A percentile compares a stretch with the other conserved stretches of the same genome.
phyloP scores from a whole-genome alignment of 2,888 invertebrate genomes.

The Trachelus iudaicus region DNA sequence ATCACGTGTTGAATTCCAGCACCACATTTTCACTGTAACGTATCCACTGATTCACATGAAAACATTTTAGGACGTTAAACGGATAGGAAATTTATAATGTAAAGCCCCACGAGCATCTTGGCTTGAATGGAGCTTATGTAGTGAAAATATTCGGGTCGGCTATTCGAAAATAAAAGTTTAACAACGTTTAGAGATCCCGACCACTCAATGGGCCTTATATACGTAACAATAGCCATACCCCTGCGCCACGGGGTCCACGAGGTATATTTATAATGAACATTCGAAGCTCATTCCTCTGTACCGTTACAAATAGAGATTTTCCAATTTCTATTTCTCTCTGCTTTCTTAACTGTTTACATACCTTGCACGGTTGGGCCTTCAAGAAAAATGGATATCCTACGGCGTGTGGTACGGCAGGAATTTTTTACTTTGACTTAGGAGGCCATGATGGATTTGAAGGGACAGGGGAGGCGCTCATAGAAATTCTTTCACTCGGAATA shows the following conservation, averaged over 20 bases:
- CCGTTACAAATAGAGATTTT: conserved; percentile 31
- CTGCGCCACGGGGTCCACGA: conserved; percentile 13
- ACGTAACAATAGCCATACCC: conserved; percentile 25
- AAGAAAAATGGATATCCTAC: neutral
- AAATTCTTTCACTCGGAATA: neutral
- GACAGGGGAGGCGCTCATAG: neutral
- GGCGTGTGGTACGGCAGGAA: neutral
- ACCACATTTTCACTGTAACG: too few relatives aligned
- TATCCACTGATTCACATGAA: too few relatives aligned
- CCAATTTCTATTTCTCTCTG: conserved; percentile 8
- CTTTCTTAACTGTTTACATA: too few relatives aligned
- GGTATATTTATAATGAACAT: conserved; percentile 14
- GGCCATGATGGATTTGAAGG: too few relatives aligned
- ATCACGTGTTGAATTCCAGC: too few relatives aligned
- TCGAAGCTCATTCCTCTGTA: conserved; percentile 3
- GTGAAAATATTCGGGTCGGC: conserved; percentile 36
- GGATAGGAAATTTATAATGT: too few relatives aligned
- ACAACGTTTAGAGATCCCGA: conserved; percentile 39
- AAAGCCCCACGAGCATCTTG: too few relatives aligned
- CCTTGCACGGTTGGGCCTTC: too few relatives aligned
- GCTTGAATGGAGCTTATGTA: conserved; percentile 25
- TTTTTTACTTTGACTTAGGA: neutral
- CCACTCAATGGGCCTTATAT: conserved; percentile 29
- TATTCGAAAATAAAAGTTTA: conserved; percentile 45
- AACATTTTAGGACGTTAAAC: too few relatives aligned